phyloP scores from a whole-genome alignment of 2,888 invertebrate species.

The Pollenia amentaria region DNA sequence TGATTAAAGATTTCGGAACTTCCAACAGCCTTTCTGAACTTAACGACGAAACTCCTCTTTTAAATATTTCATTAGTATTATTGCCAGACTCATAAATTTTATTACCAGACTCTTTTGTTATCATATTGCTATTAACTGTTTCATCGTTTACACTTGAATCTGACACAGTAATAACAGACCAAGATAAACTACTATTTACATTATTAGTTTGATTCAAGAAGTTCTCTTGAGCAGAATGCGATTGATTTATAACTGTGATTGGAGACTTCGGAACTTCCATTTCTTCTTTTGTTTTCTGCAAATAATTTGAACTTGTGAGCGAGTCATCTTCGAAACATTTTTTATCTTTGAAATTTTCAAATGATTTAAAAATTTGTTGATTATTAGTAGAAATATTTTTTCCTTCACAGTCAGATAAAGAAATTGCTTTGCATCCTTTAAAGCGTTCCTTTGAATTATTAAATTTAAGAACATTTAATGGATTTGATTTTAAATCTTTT shows the following conservation, averaged over 20 bases:
- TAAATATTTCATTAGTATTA: no score
- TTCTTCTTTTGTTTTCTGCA: background rate
- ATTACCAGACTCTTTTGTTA: background rate
- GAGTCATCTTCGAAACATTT: background rate
- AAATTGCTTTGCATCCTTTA: background rate
- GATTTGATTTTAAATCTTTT: no score
- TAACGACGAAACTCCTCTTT: no score
- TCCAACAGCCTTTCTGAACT: no score
- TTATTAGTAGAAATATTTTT: background rate
- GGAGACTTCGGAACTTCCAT: background rate
- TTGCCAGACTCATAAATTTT: background rate
- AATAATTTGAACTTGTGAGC: background rate
- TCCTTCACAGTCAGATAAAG: background rate
- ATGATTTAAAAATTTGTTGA: no score
- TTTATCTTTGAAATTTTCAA: background rate
- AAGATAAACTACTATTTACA: background rate
- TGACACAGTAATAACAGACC: slow-evolving; percentile 4
- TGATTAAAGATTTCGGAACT: background rate
- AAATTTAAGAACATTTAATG: no score
- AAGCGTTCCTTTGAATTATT: no score
- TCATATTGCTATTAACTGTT: slow-evolving; percentile 4
- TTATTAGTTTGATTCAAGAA: background rate
- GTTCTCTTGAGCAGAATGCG: background rate
- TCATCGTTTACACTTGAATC: slow-evolving; percentile 1
- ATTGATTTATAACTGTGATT: background rate